Base-by-base conservation (phyloP, 37 sponge, comb jelly and placozoan species). In the Diacarnus erythraeanus region DNA sequence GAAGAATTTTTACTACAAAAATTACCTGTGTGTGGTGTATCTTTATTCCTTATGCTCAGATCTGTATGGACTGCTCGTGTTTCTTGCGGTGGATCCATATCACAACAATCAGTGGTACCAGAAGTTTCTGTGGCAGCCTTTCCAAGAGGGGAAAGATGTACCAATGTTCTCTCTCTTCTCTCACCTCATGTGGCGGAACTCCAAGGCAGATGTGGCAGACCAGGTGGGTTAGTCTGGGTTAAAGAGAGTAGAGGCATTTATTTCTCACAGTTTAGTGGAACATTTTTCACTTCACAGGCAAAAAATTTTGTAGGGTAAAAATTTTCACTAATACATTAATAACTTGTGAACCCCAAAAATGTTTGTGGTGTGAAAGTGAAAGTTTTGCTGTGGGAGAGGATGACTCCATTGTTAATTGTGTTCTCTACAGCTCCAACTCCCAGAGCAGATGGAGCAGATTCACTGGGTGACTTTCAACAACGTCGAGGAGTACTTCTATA, bases 11-110 rank as follows among this genome's bases (percentile, higher is more conserved):
- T n/a, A n/a, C n/a, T n/a, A n/a, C n/a, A n/a, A n/a, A n/a, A 54
- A 54, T 54, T 54, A 54, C 56, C 10, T 54, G 10, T 54, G 17
- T 54, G 56, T 54, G 56, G 17, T n/a, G 51, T 12, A 47, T 12
- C 51, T 20, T 34, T 40, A 23, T 23, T 38, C 25, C 51, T 29
- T 51, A 12, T 27, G 6, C 44, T 21, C 51, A 94, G 94, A 94
- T 76, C 70, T 94, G 56, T 90, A 94, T 90, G 94, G 94, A 15
- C 87, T 94, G 36, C 29, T 90, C 42, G 59, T 91, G 33, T 86
- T 94, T 59, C 82, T 94, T 35, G 85, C 80, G 1, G 81, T 77
- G 33, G 74, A 83, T 22, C 94, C 94, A 0, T 87, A 90, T 70
- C 33, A 29, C 4, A 40, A 25, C 4, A 21, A 33, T 0, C 39